A percentile compares a stretch with the other conserved stretches of the same genome.
These are phyloP conservation scores for Oreohelix idahoensis DNA, from an alignment of 1,140 invertebrate species.

Conservation along the genomic window DNA sequence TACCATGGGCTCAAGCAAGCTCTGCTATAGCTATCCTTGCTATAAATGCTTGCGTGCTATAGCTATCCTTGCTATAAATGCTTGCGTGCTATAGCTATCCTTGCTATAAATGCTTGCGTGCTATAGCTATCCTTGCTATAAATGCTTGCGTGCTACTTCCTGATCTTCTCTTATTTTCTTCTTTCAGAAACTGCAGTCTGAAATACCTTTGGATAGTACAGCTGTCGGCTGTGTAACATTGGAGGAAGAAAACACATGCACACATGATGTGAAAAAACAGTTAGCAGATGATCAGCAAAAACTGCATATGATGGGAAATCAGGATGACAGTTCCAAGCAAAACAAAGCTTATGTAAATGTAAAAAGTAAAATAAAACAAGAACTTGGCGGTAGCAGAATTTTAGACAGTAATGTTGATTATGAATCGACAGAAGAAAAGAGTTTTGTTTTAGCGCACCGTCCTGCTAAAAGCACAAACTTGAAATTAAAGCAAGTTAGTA, in stretches of 20 bases:
- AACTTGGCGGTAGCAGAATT: not conserved
- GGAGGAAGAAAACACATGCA: not conserved
- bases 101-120: not conserved
- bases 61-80: not conserved
- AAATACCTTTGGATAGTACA: not conserved
- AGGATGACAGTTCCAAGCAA: not conserved
- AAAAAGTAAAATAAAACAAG: too few species aligned
- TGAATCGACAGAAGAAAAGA: not conserved
- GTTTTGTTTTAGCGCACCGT: not conserved
- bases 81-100: not conserved
- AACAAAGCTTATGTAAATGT: not conserved
- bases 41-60: too few species aligned
- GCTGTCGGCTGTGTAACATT: not conserved
- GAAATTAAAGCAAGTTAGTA: not conserved
- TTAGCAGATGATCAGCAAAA: not conserved
- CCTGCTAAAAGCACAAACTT: not conserved
- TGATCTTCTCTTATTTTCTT: too few species aligned
- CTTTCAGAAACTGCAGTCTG: not conserved
- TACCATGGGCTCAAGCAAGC: too few species aligned
- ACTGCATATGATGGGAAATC: not conserved
- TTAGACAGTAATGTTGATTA: not conserved
- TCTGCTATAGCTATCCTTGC: too few species aligned
- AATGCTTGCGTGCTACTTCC: too few species aligned
- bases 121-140: too few species aligned
- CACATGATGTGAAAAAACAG: not conserved